These are phyloP conservation scores for Rhodophaea formosa DNA, from an alignment of 2,888 invertebrate genomes.

Conservation along the genomic window DNA sequence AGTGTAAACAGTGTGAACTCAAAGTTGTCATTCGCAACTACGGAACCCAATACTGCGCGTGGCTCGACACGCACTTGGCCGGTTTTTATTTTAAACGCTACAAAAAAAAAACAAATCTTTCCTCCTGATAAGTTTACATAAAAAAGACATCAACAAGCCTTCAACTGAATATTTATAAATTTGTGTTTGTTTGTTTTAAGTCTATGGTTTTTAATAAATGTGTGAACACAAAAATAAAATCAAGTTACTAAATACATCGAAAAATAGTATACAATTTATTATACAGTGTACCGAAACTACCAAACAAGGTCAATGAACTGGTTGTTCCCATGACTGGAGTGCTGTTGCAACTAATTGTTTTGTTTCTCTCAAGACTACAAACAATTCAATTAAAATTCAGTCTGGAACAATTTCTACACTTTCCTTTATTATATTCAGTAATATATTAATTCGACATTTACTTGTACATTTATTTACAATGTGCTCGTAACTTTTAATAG, in stretches of 20 bases:
- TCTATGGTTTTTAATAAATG: too few species aligned
- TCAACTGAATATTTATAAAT: too few species aligned
- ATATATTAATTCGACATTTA: background rate
- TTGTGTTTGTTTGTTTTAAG: too few species aligned
- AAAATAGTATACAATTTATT: background rate
- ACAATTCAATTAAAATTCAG: constrained; percentile 1
- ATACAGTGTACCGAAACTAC: background rate
- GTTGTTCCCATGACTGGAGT: background rate
- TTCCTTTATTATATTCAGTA: background rate
- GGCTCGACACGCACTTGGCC: too few species aligned
- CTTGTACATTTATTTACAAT: background rate
- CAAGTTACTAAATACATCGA: too few species aligned
- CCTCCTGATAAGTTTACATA: background rate
- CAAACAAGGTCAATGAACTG: background rate
- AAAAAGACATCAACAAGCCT: background rate
- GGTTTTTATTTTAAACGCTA: too few species aligned
- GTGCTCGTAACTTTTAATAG: background rate
- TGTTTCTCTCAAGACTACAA: background rate
- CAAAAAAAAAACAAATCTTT: too few species aligned
- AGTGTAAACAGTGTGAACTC: too few species aligned
- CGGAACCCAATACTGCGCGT: too few species aligned
- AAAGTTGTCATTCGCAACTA: too few species aligned
- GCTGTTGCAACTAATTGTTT: constrained; percentile 7
- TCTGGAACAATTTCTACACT: background rate
- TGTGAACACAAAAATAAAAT: too few species aligned